Conservation (phyloP, 2,888 invertebrate species). For the Dendrolimus houi region DNA sequence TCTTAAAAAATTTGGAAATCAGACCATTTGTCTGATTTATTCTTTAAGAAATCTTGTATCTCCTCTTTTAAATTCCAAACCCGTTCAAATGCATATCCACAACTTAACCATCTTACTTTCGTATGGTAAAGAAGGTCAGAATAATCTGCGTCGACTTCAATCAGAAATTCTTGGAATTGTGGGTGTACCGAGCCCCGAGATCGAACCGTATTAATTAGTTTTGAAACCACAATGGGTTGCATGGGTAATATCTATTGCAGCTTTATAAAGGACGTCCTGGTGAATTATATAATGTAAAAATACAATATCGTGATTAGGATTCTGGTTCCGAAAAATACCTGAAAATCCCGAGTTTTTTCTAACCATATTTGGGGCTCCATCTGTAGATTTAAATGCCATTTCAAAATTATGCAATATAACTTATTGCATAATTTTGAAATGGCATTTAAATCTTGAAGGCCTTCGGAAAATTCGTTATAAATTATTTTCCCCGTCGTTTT, state of each 20-base stretch:
- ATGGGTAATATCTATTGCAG: conserved; percentile 9
- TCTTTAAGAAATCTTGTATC: conserved; percentile 11
- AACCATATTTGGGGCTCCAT: conserved; percentile 13
- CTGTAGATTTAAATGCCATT: too few species aligned
- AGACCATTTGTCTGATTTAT: conserved; percentile 9
- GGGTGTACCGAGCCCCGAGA: conserved; percentile 10
- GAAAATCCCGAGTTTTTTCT: conserved; percentile 12
- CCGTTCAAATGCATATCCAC: conserved; percentile 11
- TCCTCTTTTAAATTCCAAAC: conserved; percentile 10
- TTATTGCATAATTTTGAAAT: conserved; percentile 11
- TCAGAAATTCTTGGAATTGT: conserved; percentile 12
- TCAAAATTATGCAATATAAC: too few species aligned
- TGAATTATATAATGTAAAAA: conserved; percentile 13
- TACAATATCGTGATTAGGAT: conserved; percentile 6
- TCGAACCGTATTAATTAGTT: conserved; percentile 11
- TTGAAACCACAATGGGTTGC: conserved; percentile 10
- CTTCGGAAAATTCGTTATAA: conserved; percentile 11
- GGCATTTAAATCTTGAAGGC: conserved; percentile 8
- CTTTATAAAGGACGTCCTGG: conserved; percentile 12
- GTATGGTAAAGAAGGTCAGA: conserved; percentile 13
- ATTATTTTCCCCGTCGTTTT: conserved; percentile 11
- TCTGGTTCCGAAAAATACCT: conserved; percentile 11
- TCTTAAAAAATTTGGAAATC: conserved; percentile 8
- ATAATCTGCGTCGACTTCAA: conserved; percentile 11
- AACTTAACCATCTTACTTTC: conserved; percentile 13